Evolutionary conservation across 2,797 vertebrate species (phyloP).

Genomic region (Lagodon rhomboides): DNA sequence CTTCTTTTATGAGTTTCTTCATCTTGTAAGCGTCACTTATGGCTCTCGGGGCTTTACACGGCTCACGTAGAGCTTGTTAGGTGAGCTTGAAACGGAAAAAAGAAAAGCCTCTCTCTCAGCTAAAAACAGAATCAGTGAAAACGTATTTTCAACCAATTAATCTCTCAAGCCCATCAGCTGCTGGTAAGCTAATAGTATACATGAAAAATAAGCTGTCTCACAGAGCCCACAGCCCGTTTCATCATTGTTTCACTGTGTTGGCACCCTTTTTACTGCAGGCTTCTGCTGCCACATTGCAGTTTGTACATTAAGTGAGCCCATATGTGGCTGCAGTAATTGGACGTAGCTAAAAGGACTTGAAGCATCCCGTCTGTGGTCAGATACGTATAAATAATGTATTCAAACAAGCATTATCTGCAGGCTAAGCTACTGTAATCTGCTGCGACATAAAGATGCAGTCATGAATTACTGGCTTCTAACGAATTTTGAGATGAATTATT

Average conservation of each 20-base stretch:
- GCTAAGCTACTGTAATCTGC: neutral
- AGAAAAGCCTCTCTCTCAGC: neutral
- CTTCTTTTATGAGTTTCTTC: constrained; percentile 30
- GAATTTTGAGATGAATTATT: too few relatives aligned
- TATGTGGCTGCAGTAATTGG: constrained; percentile 1
- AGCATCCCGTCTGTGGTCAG: constrained; percentile 6
- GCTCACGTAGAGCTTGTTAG: neutral
- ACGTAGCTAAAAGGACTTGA: neutral
- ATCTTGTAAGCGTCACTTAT: neutral
- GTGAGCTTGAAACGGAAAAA: neutral
- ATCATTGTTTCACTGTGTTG: constrained; percentile 3
- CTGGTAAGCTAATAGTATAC: neutral
- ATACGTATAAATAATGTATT: constrained; percentile 19
- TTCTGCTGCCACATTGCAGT: constrained; percentile 3
- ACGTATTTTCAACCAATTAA: neutral
- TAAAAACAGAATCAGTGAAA: neutral
- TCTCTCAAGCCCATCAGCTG: neutral
- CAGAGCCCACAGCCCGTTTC: neutral
- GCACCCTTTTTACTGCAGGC: neutral
- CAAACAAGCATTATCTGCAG: constrained; percentile 9
- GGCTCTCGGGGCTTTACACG: neutral
- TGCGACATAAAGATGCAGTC: too few relatives aligned
- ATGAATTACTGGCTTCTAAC: too few relatives aligned
- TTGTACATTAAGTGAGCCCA: neutral
- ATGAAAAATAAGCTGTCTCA: constrained; percentile 1